These are phyloP conservation scores for Polydesmus complanatus DNA, from an alignment of 2,888 invertebrate species.

Conservation along the genomic window DNA sequence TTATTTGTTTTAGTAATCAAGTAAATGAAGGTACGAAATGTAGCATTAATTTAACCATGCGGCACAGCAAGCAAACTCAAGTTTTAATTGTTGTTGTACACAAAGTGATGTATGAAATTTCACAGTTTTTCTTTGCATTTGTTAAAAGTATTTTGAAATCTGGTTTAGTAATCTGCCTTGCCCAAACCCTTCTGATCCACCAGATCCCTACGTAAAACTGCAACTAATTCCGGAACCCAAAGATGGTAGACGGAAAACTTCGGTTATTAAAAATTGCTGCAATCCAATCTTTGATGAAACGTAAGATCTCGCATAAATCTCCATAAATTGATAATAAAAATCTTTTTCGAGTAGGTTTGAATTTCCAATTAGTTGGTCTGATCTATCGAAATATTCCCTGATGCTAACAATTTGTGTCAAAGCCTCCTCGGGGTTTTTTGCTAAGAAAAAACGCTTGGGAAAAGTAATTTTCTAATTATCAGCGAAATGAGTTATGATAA, in stretches of 20 bases:
- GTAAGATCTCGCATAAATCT: conserved; percentile 23
- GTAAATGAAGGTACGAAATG: too few relatives aligned
- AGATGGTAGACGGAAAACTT: conserved; percentile 74
- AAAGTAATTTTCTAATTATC: too few relatives aligned
- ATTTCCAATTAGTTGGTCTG: neutral
- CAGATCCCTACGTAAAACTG: conserved; percentile 79
- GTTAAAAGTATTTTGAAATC: neutral
- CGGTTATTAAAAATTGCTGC: conserved; percentile 74
- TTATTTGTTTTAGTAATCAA: neutral
- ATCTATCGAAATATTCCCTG: neutral
- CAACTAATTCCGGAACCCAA: conserved; percentile 73
- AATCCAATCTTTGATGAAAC: conserved; percentile 82
- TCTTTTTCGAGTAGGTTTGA: neutral
- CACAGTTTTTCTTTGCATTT: conserved; percentile 12
- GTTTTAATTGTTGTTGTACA: conserved; percentile 71
- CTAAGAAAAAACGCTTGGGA: neutral
- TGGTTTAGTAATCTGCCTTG: conserved; percentile 54
- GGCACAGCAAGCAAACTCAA: conserved; percentile 71
- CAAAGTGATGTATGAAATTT: conserved; percentile 63
- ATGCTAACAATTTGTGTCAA: neutral
- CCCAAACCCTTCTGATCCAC: conserved; percentile 66
- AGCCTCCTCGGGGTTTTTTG: neutral
- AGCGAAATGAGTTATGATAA: too few relatives aligned
- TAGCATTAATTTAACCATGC: conserved; percentile 66
- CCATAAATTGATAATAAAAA: neutral